phyloP scores from a whole-genome alignment of 2,797 vertebrate species.

The Premnoplex brunnescens region DNA sequence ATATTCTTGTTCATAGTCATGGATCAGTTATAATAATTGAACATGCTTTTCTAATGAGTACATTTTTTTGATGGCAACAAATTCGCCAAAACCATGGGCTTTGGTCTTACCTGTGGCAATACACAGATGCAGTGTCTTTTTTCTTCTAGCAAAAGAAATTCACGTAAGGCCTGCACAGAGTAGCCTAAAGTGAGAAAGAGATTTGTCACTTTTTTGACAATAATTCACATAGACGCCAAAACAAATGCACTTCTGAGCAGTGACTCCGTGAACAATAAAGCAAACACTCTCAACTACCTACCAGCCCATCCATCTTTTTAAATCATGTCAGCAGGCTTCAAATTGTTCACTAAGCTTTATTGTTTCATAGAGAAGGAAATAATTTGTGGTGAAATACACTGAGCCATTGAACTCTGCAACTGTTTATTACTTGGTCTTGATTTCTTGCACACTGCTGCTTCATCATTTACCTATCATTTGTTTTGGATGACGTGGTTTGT shows the following conservation, averaged over 20 bases:
- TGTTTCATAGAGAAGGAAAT: conserved; percentile 23
- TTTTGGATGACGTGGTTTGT: background rate
- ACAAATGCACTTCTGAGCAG: conserved; percentile 40
- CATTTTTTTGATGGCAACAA: background rate
- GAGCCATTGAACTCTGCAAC: conserved; percentile 38
- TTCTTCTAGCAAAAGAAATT: background rate
- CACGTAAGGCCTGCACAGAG: background rate
- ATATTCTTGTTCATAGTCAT: background rate
- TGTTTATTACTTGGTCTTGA: conserved; percentile 27
- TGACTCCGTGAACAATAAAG: conserved; percentile 5
- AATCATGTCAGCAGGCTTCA: conserved; percentile 45
- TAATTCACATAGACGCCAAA: conserved; percentile 39
- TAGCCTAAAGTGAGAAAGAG: background rate
- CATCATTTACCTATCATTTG: conserved; percentile 7
- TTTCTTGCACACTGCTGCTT: background rate
- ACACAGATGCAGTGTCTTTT: background rate
- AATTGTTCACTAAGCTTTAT: conserved; percentile 14
- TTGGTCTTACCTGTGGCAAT: background rate
- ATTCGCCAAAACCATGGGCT: background rate
- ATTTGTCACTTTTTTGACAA: conserved; percentile 53
- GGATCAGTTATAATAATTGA: background rate
- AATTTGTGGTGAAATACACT: background rate
- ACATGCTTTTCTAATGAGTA: background rate
- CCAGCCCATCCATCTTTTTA: conserved; percentile 52
- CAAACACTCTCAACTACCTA: background rate